Evolutionary conservation across 2,113 vertebrate species (phyloP).

Genomic region (Felis catus): DNA sequence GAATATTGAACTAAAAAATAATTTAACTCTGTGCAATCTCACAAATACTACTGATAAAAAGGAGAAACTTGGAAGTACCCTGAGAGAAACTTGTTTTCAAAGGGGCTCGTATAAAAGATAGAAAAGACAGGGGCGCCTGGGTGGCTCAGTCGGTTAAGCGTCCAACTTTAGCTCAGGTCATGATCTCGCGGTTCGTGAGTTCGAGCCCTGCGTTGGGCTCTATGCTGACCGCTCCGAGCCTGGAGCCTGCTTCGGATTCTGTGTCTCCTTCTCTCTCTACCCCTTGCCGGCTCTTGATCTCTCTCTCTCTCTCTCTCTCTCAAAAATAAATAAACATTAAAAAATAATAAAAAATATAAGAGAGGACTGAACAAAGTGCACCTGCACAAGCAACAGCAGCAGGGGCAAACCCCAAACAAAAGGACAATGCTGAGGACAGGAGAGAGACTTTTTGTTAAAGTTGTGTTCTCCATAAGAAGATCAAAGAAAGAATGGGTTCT

Average conservation of each 20-base stretch:
- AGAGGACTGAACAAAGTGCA: background rate
- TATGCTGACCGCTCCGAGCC: too few species aligned
- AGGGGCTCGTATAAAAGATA: background rate
- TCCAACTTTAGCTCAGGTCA: too few species aligned
- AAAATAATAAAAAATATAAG: too few species aligned
- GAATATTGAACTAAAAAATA: background rate
- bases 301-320: too few species aligned
- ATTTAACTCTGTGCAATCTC: background rate
- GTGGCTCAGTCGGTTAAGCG: too few species aligned
- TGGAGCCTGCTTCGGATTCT: too few species aligned
- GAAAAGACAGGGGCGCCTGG: background rate
- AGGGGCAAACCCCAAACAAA: background rate
- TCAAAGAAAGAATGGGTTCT: background rate
- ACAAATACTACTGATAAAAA: background rate
- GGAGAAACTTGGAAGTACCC: background rate
- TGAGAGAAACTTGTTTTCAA: constrained; percentile 27
- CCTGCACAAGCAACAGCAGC: background rate
- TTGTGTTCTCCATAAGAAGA: background rate
- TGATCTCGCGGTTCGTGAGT: too few species aligned
- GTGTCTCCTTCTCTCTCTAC: too few species aligned
- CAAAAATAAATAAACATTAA: too few species aligned
- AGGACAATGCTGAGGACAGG: background rate
- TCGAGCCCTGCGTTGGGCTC: too few species aligned
- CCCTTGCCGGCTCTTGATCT: too few species aligned
- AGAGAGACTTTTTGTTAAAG: background rate